Percentiles rank a stretch among this genome's conserved stretches.
Conservation (phyloP, 2,113 vertebrate genomes). For the Craseonycteris thonglongyai region DNA sequence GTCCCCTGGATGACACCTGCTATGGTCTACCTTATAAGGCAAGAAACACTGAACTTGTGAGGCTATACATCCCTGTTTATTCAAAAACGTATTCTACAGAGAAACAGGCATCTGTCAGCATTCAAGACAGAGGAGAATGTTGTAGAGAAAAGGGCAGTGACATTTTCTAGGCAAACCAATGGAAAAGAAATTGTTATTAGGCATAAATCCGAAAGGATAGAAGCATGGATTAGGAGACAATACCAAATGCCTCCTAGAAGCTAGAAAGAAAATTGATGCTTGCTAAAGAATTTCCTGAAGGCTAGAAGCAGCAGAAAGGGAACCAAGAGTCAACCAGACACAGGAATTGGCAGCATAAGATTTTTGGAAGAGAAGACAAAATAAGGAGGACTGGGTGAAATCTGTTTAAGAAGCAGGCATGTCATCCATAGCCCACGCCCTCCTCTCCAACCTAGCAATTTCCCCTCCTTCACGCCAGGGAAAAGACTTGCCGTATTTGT, state of each 20-base stretch:
- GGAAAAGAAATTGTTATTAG: not conserved
- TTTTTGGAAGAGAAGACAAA: not conserved
- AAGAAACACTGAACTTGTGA: not conserved
- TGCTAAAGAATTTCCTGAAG: not conserved
- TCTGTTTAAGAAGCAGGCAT: not conserved
- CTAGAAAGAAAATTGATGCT: not conserved
- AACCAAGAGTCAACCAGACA: no score
- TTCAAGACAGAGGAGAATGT: not conserved
- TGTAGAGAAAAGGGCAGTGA: not conserved
- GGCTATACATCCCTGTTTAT: not conserved
- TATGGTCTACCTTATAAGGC: not conserved
- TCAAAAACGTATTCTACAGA: not conserved
- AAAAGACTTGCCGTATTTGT: not conserved
- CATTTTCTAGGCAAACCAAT: not conserved
- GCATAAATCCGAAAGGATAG: not conserved
- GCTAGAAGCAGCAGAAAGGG: not conserved
- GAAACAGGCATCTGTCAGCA: not conserved
- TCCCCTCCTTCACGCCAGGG: not conserved
- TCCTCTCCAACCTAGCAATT: not conserved
- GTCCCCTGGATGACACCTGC: not conserved
- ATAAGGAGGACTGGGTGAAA: no score
- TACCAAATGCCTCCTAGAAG: not conserved
- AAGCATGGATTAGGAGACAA: not conserved
- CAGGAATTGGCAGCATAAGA: no score
- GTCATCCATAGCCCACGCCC: rapidly evolving